These are phyloP conservation scores for Tragelaphus scriptus DNA, from an alignment of 2,113 vertebrate species.

Conservation along the genomic window DNA sequence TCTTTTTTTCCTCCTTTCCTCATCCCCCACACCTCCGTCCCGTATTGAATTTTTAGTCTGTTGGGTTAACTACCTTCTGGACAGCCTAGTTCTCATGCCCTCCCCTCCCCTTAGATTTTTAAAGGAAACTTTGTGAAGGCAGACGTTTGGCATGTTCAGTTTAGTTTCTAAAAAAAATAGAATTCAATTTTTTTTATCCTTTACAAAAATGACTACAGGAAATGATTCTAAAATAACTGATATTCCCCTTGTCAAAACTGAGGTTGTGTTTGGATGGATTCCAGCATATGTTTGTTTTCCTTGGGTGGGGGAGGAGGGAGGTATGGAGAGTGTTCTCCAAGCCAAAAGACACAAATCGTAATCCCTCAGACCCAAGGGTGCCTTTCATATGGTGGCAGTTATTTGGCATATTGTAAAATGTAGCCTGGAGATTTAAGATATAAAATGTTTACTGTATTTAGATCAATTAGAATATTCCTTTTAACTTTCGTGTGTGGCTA, in stretches of 20 bases:
- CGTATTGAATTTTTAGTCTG: not conserved
- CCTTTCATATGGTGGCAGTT: slow-evolving; percentile 6
- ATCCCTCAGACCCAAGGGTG: not conserved
- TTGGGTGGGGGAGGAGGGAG: not conserved
- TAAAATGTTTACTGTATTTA: not conserved
- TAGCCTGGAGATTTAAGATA: not conserved
- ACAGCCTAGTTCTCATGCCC: slow-evolving; percentile 26
- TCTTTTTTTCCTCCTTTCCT: not conserved
- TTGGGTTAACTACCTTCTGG: not conserved
- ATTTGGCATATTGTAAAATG: slow-evolving; percentile 29
- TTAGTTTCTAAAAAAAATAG: slow-evolving; percentile 57
- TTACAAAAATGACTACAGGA: slow-evolving; percentile 42
- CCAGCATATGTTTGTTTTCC: slow-evolving; percentile 38
- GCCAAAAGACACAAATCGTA: slow-evolving; percentile 24
- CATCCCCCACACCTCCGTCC: too few relatives aligned
- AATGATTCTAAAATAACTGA: slow-evolving; percentile 69
- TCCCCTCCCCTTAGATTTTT: not conserved
- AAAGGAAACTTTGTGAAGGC: slow-evolving; percentile 43
- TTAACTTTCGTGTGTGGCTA: not conserved
- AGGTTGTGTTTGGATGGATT: slow-evolving; percentile 44
- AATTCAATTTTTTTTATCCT: slow-evolving; percentile 31
- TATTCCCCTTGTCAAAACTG: slow-evolving; percentile 41
- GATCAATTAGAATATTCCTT: not conserved
- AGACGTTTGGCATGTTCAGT: slow-evolving; percentile 52
- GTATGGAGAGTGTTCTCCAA: slow-evolving; percentile 3